Conservation (phyloP, 2,797 vertebrate genomes). For the Anabacerthia variegaticeps region DNA sequence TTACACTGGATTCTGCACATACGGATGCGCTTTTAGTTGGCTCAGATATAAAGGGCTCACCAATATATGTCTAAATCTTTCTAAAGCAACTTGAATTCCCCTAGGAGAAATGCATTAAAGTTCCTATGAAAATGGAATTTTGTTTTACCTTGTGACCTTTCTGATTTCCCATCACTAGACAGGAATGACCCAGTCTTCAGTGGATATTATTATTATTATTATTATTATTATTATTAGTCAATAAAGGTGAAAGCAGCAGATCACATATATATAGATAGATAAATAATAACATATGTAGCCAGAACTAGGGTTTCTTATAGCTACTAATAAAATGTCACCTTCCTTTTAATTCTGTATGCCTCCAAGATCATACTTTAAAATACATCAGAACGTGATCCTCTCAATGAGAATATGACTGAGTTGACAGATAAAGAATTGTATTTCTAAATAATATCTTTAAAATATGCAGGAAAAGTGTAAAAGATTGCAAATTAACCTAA, state of each 20-base stretch:
- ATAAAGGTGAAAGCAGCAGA: constrained; percentile 28
- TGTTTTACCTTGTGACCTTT: constrained; percentile 46
- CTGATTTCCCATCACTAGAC: not conserved
- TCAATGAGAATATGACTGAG: not conserved
- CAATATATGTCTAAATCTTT: constrained; percentile 33
- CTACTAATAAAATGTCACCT: constrained; percentile 45
- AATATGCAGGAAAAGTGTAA: not conserved
- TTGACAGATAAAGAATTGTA: not conserved
- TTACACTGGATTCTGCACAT: constrained; percentile 31
- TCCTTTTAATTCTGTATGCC: not conserved
- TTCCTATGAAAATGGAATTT: constrained; percentile 32
- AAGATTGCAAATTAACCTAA: not conserved
- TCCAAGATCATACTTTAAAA: not conserved
- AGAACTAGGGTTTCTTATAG: not conserved
- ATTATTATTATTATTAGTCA: not conserved
- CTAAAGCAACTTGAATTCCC: constrained; percentile 26
- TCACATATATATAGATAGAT: not conserved
- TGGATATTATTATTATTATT: not conserved
- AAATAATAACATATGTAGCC: constrained; percentile 12
- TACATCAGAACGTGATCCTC: not conserved
- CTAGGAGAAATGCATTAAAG: constrained; percentile 16
- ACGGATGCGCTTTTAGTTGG: constrained; percentile 37
- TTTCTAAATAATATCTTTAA: constrained; percentile 9
- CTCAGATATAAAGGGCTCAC: not conserved
- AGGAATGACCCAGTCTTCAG: not conserved